A percentile compares a stretch with the other conserved stretches of the same genome.
phyloP scores from a whole-genome alignment of 1,140 invertebrate genomes.

The Nebria ingens region DNA sequence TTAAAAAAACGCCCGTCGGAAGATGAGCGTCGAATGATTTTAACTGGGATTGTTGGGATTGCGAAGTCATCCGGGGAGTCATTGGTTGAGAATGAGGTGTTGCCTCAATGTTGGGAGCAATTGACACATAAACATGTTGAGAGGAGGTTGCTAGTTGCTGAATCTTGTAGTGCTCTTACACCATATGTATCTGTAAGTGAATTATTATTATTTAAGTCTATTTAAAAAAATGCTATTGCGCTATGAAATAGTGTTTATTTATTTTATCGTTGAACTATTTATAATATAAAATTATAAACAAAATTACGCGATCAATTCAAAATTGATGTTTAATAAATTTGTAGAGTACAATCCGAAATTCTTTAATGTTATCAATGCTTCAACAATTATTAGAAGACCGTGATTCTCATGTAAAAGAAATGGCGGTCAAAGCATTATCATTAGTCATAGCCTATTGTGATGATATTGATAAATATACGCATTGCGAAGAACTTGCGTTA shows the following conservation, averaged over 20 bases:
- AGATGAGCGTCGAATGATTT: constrained; percentile 56
- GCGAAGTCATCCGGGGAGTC: constrained; percentile 44
- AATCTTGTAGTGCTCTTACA: constrained; percentile 60
- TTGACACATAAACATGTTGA: constrained; percentile 63
- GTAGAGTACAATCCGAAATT: constrained; percentile 51
- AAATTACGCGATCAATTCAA: too few relatives aligned
- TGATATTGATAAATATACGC: constrained; percentile 56
- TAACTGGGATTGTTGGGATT: constrained; percentile 52
- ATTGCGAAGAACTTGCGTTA: constrained; percentile 48
- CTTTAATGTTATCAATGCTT: constrained; percentile 61
- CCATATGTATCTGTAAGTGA: constrained; percentile 52
- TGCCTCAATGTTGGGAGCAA: constrained; percentile 72
- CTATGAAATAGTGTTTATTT: too few relatives aligned
- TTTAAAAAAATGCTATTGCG: background rate
- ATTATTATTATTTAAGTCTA: background rate
- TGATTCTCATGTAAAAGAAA: constrained; percentile 51
- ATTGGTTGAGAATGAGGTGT: constrained; percentile 53
- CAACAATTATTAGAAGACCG: constrained; percentile 68
- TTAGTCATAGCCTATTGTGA: constrained; percentile 52
- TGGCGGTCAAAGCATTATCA: constrained; percentile 52
- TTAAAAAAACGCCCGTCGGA: constrained; percentile 63
- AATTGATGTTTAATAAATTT: background rate
- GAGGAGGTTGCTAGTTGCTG: constrained; percentile 56
- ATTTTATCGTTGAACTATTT: too few relatives aligned
- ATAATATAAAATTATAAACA: too few relatives aligned